Evolutionary conservation across 2,888 invertebrate genomes (phyloP).

Genomic region (Erynnis tages): DNA sequence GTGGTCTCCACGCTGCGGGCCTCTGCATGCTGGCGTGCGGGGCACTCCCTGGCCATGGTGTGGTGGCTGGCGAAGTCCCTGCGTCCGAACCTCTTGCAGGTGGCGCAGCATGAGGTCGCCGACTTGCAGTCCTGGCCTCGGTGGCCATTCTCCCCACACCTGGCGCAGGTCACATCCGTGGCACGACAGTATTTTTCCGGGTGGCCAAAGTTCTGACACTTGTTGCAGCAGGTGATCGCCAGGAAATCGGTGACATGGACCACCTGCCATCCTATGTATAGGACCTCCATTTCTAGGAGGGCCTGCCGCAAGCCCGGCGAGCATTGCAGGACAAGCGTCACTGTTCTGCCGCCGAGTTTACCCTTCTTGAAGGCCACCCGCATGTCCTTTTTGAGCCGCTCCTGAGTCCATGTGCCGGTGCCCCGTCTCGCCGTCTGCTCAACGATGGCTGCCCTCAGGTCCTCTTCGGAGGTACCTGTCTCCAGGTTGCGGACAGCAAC

Average conservation of each 20-base stretch:
- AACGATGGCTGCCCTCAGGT: background rate
- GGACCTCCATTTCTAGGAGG: background rate
- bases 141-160: no score
- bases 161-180: no score
- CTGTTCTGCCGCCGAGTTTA: background rate
- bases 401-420: background rate
- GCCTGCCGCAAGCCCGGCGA: background rate
- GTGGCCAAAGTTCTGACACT: no score
- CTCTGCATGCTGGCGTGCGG: no score
- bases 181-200: no score
- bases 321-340: background rate
- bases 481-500: background rate
- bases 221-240: no score
- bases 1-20: no score
- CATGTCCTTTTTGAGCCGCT: background rate
- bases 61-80: no score
- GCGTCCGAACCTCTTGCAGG: no score
- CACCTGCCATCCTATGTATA: slow-evolving; percentile 15
- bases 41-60: no score
- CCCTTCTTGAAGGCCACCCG: background rate
- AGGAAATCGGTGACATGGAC: slow-evolving; percentile 29
- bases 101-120: no score
- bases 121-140: no score
- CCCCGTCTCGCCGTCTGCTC: background rate
- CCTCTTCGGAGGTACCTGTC: background rate